Conservation (phyloP, 2,888 invertebrate species). For the Scelioninae gen. 2 region DNA sequence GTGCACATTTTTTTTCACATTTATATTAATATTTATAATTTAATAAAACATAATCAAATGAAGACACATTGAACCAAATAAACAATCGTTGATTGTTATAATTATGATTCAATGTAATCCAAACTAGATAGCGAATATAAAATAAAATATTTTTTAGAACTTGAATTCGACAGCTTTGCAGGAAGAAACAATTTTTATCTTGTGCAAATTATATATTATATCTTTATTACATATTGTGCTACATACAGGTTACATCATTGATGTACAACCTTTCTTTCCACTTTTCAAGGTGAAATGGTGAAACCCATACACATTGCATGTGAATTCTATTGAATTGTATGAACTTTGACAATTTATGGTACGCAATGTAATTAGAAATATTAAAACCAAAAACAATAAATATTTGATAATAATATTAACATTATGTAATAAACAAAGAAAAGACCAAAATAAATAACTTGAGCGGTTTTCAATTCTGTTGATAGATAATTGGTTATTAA, state of each 20-base stretch:
- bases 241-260: constrained; percentile 45
- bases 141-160: too few relatives aligned
- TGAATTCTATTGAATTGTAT: constrained; percentile 8
- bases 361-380: too few relatives aligned
- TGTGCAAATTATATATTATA: constrained; percentile 18
- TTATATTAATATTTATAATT: too few relatives aligned
- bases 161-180: too few relatives aligned
- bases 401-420: too few relatives aligned
- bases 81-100: not conserved
- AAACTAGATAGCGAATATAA: too few relatives aligned
- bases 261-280: constrained; percentile 53
- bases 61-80: not conserved
- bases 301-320: constrained; percentile 31
- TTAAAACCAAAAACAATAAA: too few relatives aligned
- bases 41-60: not conserved
- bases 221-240: constrained; percentile 33
- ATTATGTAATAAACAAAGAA: too few relatives aligned
- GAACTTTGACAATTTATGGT: not conserved
- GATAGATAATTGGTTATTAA: not conserved
- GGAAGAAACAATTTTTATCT: constrained; percentile 12
- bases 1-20: too few relatives aligned
- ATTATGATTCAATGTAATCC: too few relatives aligned
- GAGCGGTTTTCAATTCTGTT: too few relatives aligned
- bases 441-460: too few relatives aligned
- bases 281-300: constrained; percentile 54